These are phyloP conservation scores for Zosterops hypoxanthus DNA, from an alignment of 2,113 vertebrate species.

Conservation along the genomic window DNA sequence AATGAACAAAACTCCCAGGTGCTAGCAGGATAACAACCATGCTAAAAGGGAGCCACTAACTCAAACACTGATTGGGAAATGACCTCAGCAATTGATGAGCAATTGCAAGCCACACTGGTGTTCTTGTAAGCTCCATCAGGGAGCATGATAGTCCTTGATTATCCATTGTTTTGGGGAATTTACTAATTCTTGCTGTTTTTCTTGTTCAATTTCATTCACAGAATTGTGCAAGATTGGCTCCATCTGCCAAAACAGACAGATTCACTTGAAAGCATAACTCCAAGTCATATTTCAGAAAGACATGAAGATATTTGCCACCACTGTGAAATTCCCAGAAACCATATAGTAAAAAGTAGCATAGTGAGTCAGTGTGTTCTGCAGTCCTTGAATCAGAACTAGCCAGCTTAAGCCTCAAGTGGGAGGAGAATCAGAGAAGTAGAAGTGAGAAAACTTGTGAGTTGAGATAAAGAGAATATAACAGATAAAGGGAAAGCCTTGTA, in stretches of 20 bases:
- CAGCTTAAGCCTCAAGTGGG: background rate
- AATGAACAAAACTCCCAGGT: background rate
- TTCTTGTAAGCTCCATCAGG: background rate
- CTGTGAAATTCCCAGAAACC: background rate
- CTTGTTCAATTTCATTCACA: background rate
- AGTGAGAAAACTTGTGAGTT: background rate
- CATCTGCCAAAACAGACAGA: background rate
- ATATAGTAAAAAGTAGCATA: background rate
- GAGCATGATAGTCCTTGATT: background rate
- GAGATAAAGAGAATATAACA: background rate
- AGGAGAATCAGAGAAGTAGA: background rate
- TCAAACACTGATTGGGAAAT: background rate
- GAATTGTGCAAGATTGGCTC: background rate
- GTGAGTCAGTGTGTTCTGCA: background rate
- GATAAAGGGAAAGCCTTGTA: background rate
- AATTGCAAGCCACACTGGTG: background rate
- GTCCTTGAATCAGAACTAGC: background rate
- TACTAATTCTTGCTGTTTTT: background rate
- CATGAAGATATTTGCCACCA: background rate
- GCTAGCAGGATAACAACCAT: background rate
- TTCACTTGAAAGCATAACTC: background rate
- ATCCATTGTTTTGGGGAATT: background rate
- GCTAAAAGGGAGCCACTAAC: background rate
- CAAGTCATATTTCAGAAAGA: background rate
- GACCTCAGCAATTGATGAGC: background rate